phyloP scores from a whole-genome alignment of 2,113 vertebrate genomes.

The Paradisaea rubra region DNA sequence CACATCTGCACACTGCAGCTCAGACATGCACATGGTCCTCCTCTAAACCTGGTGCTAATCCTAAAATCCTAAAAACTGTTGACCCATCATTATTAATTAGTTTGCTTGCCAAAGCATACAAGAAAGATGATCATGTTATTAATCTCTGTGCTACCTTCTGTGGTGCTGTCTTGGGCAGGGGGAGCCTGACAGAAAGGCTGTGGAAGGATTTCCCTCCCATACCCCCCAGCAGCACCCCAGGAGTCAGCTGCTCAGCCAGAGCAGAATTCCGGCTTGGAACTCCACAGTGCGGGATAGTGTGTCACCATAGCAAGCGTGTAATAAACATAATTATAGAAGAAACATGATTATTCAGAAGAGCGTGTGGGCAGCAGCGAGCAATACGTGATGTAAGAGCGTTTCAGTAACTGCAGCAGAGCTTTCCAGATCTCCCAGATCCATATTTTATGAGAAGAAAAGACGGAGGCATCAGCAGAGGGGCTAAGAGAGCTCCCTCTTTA shows the following conservation, averaged over 20 bases:
- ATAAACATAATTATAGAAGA: background rate
- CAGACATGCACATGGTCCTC: background rate
- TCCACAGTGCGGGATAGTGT: background rate
- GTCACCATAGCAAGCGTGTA: background rate
- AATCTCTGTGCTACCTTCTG: background rate
- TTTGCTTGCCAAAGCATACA: background rate
- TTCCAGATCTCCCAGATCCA: background rate
- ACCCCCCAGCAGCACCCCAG: background rate
- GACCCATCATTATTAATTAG: slow-evolving; percentile 9
- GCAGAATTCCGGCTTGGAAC: background rate
- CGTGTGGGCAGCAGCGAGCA: background rate
- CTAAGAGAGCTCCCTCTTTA: background rate
- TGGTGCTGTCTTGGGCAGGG: background rate
- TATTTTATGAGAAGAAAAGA: background rate
- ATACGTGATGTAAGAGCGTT: background rate
- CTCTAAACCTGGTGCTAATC: slow-evolving; percentile 19
- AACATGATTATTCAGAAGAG: background rate
- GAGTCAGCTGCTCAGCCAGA: background rate
- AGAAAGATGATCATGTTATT: background rate
- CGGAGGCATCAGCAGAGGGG: background rate
- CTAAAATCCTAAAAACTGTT: slow-evolving; percentile 26
- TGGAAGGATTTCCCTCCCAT: background rate
- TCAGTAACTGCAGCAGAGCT: background rate
- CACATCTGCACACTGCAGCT: background rate
- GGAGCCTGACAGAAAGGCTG: background rate